A percentile compares a stretch with the other conserved stretches of the same genome.
Evolutionary conservation across 2,888 invertebrate genomes (phyloP).

Genomic region (Hydriomena furcata): DNA sequence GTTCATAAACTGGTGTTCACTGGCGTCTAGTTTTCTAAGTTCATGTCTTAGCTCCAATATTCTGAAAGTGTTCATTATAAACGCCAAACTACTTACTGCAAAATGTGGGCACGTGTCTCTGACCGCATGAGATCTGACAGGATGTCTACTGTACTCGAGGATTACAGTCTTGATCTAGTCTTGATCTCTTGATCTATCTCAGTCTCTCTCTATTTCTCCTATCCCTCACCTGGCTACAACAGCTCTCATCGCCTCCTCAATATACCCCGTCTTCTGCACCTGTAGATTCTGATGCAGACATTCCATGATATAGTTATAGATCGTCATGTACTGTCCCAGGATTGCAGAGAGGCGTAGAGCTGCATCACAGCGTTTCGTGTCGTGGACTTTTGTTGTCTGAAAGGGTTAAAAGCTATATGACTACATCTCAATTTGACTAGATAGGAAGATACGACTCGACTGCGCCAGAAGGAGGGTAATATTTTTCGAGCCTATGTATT

Average conservation of each 20-base stretch:
- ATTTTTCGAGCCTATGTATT: no score
- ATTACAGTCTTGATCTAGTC: no score
- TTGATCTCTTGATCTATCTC: no score
- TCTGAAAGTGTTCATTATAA: slow-evolving; percentile 39
- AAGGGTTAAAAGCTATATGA: no score
- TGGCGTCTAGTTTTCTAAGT: slow-evolving; percentile 53
- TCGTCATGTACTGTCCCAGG: slow-evolving; percentile 52
- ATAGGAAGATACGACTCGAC: no score
- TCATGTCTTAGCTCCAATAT: slow-evolving; percentile 61
- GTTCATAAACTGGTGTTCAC: slow-evolving; percentile 50
- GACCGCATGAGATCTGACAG: no score
- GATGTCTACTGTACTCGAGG: no score
- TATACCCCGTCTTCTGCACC: slow-evolving; percentile 59
- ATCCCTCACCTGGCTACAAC: slow-evolving; percentile 51
- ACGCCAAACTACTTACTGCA: no score
- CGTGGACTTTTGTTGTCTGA: slow-evolving; percentile 53
- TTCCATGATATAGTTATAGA: slow-evolving; percentile 57
- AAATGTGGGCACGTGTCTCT: no score
- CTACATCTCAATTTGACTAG: no score
- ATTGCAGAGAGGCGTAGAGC: slow-evolving; percentile 49
- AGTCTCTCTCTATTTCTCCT: neutral
- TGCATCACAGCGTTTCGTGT: slow-evolving; percentile 53
- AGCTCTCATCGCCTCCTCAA: slow-evolving; percentile 47
- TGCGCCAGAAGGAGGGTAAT: no score
- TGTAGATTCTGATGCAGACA: slow-evolving; percentile 60